A percentile compares a stretch with the other conserved stretches of the same genome.
These are phyloP conservation scores for Chloropsis hardwickii DNA, from an alignment of 2,113 vertebrate species.

Conservation along the genomic window DNA sequence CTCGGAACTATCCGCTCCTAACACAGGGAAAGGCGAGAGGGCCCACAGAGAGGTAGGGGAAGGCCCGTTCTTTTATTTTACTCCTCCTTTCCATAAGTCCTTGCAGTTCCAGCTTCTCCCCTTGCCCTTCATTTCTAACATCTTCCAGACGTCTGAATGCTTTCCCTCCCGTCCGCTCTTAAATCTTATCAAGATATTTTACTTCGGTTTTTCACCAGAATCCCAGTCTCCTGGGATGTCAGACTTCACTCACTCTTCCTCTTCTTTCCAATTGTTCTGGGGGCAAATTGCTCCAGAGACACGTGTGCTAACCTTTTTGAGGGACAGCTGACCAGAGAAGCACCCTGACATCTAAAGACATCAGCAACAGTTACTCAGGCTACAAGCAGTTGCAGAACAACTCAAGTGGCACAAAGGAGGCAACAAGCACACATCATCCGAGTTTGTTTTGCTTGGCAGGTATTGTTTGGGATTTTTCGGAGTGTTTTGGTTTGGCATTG, in stretches of 20 bases:
- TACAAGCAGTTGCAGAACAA: background rate
- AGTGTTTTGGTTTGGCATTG: background rate
- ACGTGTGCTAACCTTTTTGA: accelerated
- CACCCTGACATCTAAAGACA: background rate
- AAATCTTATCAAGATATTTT: background rate
- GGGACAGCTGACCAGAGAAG: background rate
- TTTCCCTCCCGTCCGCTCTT: background rate
- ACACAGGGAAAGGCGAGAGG: accelerated
- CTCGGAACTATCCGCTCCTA: accelerated
- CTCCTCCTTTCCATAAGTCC: background rate
- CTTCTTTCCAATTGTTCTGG: background rate
- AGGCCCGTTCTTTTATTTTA: background rate
- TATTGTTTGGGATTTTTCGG: background rate
- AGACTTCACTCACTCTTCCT: background rate
- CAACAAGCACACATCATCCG: background rate
- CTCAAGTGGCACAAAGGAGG: background rate
- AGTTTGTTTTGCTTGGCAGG: background rate
- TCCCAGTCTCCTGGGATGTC: background rate
- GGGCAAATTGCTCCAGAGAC: background rate
- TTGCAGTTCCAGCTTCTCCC: background rate
- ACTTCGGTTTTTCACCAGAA: background rate
- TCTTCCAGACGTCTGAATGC: background rate
- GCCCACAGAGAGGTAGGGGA: accelerated
- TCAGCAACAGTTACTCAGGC: background rate
- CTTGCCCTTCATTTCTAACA: background rate